Evolutionary conservation across 2,113 vertebrate species (phyloP).

Genomic region (Aspiorhynchus laticeps): DNA sequence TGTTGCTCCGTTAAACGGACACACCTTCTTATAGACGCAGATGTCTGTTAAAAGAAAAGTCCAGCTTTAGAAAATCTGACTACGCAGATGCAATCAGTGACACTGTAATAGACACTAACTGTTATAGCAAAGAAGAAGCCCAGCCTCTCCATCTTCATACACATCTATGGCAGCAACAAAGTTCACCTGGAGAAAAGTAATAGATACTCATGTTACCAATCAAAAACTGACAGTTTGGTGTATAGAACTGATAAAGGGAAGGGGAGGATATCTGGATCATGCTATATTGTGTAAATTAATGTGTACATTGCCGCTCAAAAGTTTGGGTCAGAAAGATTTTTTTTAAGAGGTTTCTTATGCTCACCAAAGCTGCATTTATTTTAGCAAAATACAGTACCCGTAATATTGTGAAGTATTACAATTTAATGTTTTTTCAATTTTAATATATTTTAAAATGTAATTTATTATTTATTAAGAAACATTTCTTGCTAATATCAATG

Average conservation of each 20-base stretch:
- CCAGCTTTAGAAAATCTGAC: background rate
- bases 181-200: conserved; percentile 86
- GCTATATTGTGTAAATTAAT: conserved; percentile 12
- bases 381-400: too few species aligned
- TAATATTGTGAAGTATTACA: background rate
- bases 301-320: background rate
- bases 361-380: background rate
- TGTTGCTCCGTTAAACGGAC: conserved; percentile 91
- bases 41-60: conserved; percentile 71
- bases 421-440: background rate
- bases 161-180: conserved; percentile 98
- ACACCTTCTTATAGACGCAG: conserved; percentile 95
- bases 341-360: background rate
- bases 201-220: conserved; percentile 2
- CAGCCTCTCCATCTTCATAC: conserved; percentile 99
- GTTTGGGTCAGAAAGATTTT: background rate
- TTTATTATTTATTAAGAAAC: background rate
- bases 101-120: conserved; percentile 80
- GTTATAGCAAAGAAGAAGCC: conserved; percentile 94
- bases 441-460: background rate
- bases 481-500: background rate
- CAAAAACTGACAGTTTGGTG: conserved; percentile 34
- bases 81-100: background rate
- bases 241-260: background rate
- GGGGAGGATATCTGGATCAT: background rate